Evolutionary conservation across 2,888 invertebrate species (phyloP), one percentile per base, ranked within the genome.

Genomic region (Diaphora mendica): DNA sequence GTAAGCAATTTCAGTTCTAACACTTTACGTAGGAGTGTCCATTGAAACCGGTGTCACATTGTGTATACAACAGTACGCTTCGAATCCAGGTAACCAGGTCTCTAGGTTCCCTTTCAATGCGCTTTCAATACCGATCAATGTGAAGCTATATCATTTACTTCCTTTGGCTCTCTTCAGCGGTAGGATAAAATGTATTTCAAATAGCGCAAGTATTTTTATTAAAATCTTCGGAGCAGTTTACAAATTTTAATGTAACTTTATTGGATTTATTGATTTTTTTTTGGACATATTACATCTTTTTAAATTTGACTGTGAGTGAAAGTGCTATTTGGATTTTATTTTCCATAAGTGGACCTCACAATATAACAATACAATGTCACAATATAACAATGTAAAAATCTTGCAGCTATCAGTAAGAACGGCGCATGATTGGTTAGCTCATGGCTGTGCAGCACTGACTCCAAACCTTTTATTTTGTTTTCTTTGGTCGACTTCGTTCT

Each of bases 1-100:
- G 51, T 11, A 55, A 55, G 11, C n/a, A n/a, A 23, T 55, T 55
- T 55, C 51, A 55, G n/a, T 55, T 55, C 51, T 20, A 20, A 51
- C 51, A n/a, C n/a, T 55, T 23, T 55, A 55, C 9, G 9, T n/a
- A n/a, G 1, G 30, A 44, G 26, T 26, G 8, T 15, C 2, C 20
- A 64, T 64, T 5, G 9, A 35, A 8, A 4, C 26, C 15, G 11
- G 11, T 67, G 44, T 67, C 26, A 30, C 20, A 67, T 23, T 44
- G 30, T 42, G 30, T 8, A 20, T 42, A 30, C n/a, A 44, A 26
- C 9, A 67, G 42, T 67, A 44, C 11, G 69, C 73, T 65, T 64
- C 13, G 39, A 68, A 81, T 73, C 73, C 71, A 73, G 72, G 81
- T 77, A 77, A 81, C 59, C 55, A 68, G 81, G 79, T 83, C 70